Evolutionary conservation across 2,113 vertebrate genomes (phyloP), one percentile per base, ranked within the genome.

Genomic region (Pyrgilauda ruficollis): DNA sequence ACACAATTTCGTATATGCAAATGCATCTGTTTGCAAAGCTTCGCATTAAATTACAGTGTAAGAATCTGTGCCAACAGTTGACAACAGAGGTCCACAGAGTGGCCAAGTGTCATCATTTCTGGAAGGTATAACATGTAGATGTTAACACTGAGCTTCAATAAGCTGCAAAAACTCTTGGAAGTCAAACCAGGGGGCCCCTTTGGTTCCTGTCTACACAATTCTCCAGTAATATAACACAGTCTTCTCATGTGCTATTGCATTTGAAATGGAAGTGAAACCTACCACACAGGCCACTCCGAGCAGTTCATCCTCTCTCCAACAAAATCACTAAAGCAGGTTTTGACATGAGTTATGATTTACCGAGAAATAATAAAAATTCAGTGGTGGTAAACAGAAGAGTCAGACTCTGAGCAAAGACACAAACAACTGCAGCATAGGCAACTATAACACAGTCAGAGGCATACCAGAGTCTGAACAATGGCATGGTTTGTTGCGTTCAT

Each of bases 401-500:
- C 15, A 84, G 23, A 16, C 22, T 70, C 9, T 37, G 31, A 56
- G n/a, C 52, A 88, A 58, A 56, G 76, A 58, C 64, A 30, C 23
- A 63, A 72, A 39, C 37, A 68, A 35, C 41, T 37, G 68, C 28
- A 69, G 75, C 84, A 91, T 1, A 85, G 41, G 68, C 47, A 94
- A 22, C 7, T 39, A 28, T 21, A 86, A 85, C 19, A 69, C 4
- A 76, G 50, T 50, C 28, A 92, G 61, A 81, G 61, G 79, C 98
- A 56, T 97, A 99, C 99, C 98, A 99, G 98, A 37, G 99, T 99
- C 98, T 99, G 99, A 73, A 99, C 99, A 86, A 99, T 99, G 50
- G 99, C 99, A 11, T 99, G 99, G 94, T 99, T 99, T 90, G 99
- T 99, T 52, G 99, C 99, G 1, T 99, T 99, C 99, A 99, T 99